Evolutionary conservation across 2,113 vertebrate species (phyloP).

Genomic region (Oncorhynchus gorbuscha): DNA sequence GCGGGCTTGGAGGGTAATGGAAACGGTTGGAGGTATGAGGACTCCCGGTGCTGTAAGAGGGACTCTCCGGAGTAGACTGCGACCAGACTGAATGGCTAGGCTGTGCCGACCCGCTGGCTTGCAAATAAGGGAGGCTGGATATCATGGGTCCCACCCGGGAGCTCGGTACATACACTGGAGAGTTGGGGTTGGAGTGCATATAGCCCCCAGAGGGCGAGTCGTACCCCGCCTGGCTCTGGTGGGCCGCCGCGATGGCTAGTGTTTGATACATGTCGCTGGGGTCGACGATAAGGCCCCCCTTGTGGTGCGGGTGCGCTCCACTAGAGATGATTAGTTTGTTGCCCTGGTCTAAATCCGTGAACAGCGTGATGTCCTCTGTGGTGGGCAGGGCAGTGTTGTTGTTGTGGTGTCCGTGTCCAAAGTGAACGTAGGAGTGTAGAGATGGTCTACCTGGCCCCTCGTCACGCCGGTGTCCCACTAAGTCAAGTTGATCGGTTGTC

Average conservation of each 20-base stretch:
- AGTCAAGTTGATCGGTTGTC: slow-evolving; percentile 67
- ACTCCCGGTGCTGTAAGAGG: slow-evolving; percentile 78
- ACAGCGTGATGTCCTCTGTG: slow-evolving; percentile 89
- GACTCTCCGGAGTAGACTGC: slow-evolving; percentile 81
- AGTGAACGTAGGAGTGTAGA: slow-evolving; percentile 80
- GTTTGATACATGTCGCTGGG: slow-evolving; percentile 96
- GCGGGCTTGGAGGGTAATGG: slow-evolving; percentile 89
- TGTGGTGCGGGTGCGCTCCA: slow-evolving; percentile 75
- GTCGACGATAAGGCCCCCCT: slow-evolving; percentile 79
- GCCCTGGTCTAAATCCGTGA: slow-evolving; percentile 93
- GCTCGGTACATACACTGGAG: slow-evolving; percentile 94
- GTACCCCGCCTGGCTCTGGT: slow-evolving; percentile 86
- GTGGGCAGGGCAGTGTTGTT: slow-evolving; percentile 65
- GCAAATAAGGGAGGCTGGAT: slow-evolving; percentile 86
- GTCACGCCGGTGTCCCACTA: slow-evolving; percentile 69
- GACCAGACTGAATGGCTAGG: slow-evolving; percentile 78
- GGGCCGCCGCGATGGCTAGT: slow-evolving; percentile 87
- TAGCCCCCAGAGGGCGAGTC: slow-evolving; percentile 85
- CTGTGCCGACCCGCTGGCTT: slow-evolving; percentile 80
- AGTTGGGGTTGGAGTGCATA: slow-evolving; percentile 88
- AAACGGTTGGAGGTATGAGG: slow-evolving; percentile 86
- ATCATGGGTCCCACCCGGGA: slow-evolving; percentile 93
- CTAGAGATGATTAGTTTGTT: slow-evolving; percentile 89
- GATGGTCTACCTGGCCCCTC: slow-evolving; percentile 71
- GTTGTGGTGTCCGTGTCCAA: slow-evolving; percentile 70